Evolutionary conservation across 2,888 invertebrate species (phyloP).

Genomic region (Melipona bicolor): DNA sequence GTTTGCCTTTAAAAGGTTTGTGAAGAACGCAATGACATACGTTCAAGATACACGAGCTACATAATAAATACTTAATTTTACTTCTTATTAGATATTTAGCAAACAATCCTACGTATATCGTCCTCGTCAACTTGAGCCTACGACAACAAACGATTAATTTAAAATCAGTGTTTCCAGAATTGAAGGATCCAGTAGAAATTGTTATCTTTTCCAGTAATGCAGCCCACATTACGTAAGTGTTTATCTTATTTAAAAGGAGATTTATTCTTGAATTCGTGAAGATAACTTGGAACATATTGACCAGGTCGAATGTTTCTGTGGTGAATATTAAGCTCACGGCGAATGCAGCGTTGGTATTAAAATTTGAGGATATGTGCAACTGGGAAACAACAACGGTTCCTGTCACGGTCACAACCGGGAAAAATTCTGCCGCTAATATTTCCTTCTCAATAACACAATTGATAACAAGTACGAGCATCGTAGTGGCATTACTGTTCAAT

Average conservation of each 20-base stretch:
- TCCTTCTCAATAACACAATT: conserved; percentile 12
- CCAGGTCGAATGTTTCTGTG: conserved; percentile 34
- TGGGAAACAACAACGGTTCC: not conserved
- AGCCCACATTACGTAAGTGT: conserved; percentile 57
- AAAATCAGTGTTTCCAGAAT: conserved; percentile 66
- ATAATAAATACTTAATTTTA: not conserved
- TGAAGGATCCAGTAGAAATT: conserved; percentile 67
- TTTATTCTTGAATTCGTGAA: not conserved
- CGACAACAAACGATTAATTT: conserved; percentile 68
- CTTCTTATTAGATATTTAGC: conserved; percentile 66
- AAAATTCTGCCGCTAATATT: conserved; percentile 10
- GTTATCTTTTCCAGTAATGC: conserved; percentile 71
- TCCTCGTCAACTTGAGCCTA: conserved; percentile 72
- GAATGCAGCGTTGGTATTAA: conserved; percentile 66
- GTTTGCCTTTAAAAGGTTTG: conserved; percentile 74
- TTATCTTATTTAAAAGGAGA: not conserved
- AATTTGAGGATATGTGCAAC: not conserved
- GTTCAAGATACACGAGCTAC: not conserved
- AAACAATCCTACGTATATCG: conserved; percentile 67
- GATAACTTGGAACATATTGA: not conserved
- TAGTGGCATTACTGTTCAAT: conserved; percentile 15
- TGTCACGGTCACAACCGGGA: not conserved
- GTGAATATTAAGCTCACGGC: conserved; percentile 49
- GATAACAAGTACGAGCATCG: conserved; percentile 24
- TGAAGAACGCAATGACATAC: not conserved